Percentiles rank a stretch among this genome's conserved stretches.
These are phyloP conservation scores for Trachymyrmex septentrionalis DNA, from an alignment of 1,140 invertebrate species.

Conservation along the genomic window DNA sequence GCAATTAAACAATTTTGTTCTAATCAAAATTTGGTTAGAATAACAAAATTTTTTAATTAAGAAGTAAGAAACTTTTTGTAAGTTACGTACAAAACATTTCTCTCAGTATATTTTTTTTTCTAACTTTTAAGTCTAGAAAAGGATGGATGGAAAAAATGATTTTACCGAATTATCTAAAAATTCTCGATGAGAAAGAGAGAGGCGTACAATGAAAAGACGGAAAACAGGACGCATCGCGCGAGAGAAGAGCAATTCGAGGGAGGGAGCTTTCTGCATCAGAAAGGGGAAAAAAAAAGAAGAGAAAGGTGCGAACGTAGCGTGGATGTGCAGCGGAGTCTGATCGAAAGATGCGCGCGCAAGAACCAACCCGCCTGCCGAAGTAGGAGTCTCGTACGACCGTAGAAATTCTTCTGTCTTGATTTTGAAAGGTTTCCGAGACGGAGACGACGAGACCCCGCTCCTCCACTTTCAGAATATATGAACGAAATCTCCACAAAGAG, in stretches of 20 bases:
- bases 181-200: not conserved
- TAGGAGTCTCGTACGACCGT: not conserved
- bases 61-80: too few relatives aligned
- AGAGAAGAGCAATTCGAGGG: not conserved
- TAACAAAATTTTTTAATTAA: too few relatives aligned
- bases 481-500: not conserved
- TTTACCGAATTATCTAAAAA: too few relatives aligned
- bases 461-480: not conserved
- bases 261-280: not conserved
- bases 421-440: too few relatives aligned
- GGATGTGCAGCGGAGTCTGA: not conserved
- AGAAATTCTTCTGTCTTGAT: not conserved
- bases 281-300: not conserved
- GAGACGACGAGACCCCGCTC: not conserved
- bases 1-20: too few relatives aligned
- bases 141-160: too few relatives aligned
- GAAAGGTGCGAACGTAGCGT: constrained; percentile 2
- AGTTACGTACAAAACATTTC: too few relatives aligned
- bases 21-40: too few relatives aligned
- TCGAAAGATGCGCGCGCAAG: constrained; percentile 19
- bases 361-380: not conserved
- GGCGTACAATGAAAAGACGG: not conserved
- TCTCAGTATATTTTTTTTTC: too few relatives aligned
- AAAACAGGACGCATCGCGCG: not conserved
- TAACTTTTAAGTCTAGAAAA: too few relatives aligned